phyloP scores from a whole-genome alignment of 2,113 vertebrate genomes.

The Piliocolobus tephrosceles region DNA sequence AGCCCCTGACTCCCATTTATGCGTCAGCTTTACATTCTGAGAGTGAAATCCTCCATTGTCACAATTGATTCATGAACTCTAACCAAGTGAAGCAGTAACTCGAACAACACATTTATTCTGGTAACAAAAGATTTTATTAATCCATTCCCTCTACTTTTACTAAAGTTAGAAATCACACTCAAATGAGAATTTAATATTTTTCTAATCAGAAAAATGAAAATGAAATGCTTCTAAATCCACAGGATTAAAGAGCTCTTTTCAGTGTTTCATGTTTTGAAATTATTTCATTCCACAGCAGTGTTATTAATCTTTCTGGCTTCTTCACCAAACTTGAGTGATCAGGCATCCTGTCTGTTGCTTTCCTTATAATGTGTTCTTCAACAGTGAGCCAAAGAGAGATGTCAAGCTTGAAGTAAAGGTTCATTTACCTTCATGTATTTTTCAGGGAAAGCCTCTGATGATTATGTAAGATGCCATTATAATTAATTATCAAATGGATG shows the following conservation, averaged over 20 bases:
- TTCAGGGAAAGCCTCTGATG: conserved; percentile 60
- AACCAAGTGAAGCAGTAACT: neutral
- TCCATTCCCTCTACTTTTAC: neutral
- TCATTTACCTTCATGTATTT: conserved; percentile 78
- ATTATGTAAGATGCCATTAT: conserved; percentile 71
- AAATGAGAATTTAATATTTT: neutral
- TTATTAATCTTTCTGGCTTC: conserved; percentile 72
- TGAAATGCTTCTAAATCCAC: neutral
- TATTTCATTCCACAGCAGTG: conserved; percentile 54
- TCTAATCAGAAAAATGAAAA: neutral
- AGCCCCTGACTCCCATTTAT: neutral
- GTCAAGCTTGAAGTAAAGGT: conserved; percentile 62
- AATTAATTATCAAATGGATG: conserved; percentile 75
- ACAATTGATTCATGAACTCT: neutral
- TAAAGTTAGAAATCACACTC: neutral
- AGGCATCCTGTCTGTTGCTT: conserved; percentile 60
- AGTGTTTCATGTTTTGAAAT: conserved; percentile 38
- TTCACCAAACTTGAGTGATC: conserved; percentile 62
- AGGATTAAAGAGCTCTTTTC: neutral
- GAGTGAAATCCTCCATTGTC: neutral
- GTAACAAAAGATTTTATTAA: neutral
- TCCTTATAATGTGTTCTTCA: conserved; percentile 68
- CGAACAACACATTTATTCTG: neutral
- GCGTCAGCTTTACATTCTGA: neutral
- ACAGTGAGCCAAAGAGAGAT: conserved; percentile 65